Conservation (phyloP, 2,888 invertebrate species). For the Eilema sororculum region DNA sequence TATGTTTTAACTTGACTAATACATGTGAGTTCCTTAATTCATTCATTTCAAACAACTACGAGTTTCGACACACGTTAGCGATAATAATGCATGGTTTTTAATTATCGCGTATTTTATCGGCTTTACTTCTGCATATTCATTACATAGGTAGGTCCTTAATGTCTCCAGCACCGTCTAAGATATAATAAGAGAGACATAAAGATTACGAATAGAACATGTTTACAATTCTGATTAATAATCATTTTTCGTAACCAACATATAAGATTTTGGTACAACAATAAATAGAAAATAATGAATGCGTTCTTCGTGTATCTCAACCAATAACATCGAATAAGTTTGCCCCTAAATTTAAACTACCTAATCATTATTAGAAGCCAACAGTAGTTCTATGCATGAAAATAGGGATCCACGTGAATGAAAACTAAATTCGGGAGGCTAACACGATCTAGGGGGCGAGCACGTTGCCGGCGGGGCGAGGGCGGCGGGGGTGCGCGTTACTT, state of each 20-base stretch:
- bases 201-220: not conserved
- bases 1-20: not conserved
- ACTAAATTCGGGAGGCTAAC: slow-evolving; percentile 32
- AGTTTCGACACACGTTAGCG: slow-evolving; percentile 2
- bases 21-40: not conserved
- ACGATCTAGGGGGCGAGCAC: slow-evolving; percentile 46
- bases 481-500: slow-evolving; percentile 16
- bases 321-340: not conserved
- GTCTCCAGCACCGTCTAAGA: not conserved
- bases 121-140: not conserved
- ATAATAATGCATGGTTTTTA: slow-evolving; percentile 15
- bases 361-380: slow-evolving; percentile 3
- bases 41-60: not conserved
- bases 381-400: slow-evolving; percentile 5
- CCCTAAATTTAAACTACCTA: not conserved
- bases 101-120: slow-evolving; percentile 8
- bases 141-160: not conserved
- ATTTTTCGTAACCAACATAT: not conserved
- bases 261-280: not conserved
- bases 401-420: slow-evolving; percentile 32
- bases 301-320: not conserved
- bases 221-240: not conserved
- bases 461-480: slow-evolving; percentile 33
- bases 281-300: not conserved
- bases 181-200: not conserved